Conservation (phyloP, 2,113 vertebrate species). For the Dromiciops gliroides region DNA sequence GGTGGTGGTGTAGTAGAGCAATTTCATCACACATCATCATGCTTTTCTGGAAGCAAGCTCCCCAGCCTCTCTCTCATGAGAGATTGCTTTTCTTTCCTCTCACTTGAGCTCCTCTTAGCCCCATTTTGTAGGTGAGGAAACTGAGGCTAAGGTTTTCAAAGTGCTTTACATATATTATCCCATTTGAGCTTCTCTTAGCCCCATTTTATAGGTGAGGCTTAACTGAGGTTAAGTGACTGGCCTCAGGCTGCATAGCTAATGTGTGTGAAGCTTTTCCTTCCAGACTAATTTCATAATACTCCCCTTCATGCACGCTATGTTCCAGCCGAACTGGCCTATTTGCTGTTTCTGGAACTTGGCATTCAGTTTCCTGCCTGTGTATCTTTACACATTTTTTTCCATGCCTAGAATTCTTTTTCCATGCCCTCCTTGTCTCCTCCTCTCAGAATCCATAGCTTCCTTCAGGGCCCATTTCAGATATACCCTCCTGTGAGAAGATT, state of each 20-base stretch:
- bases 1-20: too few relatives aligned
- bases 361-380: neutral
- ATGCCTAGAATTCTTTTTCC: neutral
- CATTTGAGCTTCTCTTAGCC: neutral
- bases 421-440: neutral
- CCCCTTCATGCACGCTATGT: neutral
- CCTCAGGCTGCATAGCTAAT: neutral
- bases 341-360: slow-evolving; percentile 1
- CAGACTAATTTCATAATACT: slow-evolving; percentile 1
- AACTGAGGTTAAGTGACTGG: neutral
- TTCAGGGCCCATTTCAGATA: neutral
- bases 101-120: neutral
- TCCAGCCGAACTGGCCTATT: neutral
- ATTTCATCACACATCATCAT: too few relatives aligned
- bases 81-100: too few relatives aligned
- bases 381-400: slow-evolving; percentile 1
- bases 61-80: too few relatives aligned
- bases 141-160: neutral
- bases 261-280: neutral
- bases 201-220: neutral
- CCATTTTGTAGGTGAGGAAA: neutral
- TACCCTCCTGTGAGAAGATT: neutral
- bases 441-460: neutral
- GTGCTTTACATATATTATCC: neutral
- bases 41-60: too few relatives aligned